Conservation (phyloP, 2,888 invertebrate species). For the Meliscaeva auricollis region DNA sequence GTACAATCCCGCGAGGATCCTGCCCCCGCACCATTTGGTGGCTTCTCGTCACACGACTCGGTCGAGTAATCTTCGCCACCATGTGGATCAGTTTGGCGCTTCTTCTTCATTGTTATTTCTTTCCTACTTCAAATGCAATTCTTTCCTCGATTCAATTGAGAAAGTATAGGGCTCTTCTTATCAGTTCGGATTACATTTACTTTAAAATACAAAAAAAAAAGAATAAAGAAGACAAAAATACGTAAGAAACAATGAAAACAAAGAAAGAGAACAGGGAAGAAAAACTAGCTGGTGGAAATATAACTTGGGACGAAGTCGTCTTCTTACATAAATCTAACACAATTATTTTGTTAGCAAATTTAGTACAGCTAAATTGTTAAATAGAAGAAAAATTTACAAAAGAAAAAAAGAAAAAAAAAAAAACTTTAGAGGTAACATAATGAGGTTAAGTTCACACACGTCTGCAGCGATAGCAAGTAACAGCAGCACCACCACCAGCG, state of each 20-base stretch:
- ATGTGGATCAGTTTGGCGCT: constrained; percentile 89
- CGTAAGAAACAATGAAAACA: constrained; percentile 18
- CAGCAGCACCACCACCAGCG: not conserved
- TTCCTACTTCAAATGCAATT: constrained; percentile 23
- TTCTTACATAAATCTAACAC: constrained; percentile 26
- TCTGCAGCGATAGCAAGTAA: constrained; percentile 36
- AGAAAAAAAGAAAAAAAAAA: constrained; percentile 48
- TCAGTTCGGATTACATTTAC: constrained; percentile 69
- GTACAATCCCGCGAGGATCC: constrained; percentile 85
- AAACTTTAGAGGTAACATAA: constrained; percentile 56
- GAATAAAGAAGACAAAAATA: not conserved
- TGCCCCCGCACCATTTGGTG: constrained; percentile 81
- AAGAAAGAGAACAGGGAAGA: not conserved
- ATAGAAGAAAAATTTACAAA: not conserved
- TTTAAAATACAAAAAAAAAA: constrained; percentile 9
- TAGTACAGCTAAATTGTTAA: not conserved
- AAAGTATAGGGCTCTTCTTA: constrained; percentile 34
- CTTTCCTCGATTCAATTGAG: constrained; percentile 34
- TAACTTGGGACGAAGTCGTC: not conserved
- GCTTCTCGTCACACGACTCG: constrained; percentile 89
- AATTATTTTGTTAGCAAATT: constrained; percentile 5
- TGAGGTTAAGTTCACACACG: constrained; percentile 77
- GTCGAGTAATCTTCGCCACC: constrained; percentile 88
- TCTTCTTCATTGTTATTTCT: constrained; percentile 87
- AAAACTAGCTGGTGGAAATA: not conserved